phyloP scores from a whole-genome alignment of 2,888 invertebrate species.

The Rhagonycha lutea region DNA sequence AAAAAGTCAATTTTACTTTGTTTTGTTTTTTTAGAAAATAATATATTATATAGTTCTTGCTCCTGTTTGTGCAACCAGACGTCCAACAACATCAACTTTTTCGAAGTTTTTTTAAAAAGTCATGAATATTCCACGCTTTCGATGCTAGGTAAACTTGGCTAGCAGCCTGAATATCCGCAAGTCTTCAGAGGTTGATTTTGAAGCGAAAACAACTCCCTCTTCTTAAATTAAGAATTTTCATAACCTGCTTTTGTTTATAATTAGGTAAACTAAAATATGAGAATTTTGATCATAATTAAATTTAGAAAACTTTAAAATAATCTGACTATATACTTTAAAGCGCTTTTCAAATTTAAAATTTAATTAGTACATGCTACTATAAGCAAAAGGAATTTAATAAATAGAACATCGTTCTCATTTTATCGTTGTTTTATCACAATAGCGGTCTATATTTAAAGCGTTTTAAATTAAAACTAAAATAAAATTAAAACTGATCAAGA shows the following conservation, averaged over 20 bases:
- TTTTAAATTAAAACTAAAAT: not conserved
- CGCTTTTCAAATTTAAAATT: not conserved
- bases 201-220: too few relatives aligned
- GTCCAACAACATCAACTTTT: too few relatives aligned
- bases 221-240: too few relatives aligned
- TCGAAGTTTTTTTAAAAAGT: too few relatives aligned
- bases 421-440: not conserved
- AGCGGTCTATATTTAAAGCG: not conserved
- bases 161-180: too few relatives aligned
- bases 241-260: not conserved
- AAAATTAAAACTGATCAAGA: not conserved
- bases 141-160: too few relatives aligned
- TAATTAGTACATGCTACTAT: not conserved
- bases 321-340: not conserved
- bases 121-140: too few relatives aligned
- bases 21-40: too few relatives aligned
- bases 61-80: too few relatives aligned
- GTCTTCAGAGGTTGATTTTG: too few relatives aligned
- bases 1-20: too few relatives aligned
- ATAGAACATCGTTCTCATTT: not conserved
- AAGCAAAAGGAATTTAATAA: not conserved
- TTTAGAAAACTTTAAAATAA: not conserved
- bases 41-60: too few relatives aligned
- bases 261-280: not conserved
- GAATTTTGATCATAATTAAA: not conserved